phyloP scores from a whole-genome alignment of 1,140 invertebrate genomes.

The Amphibalanus amphitrite region DNA sequence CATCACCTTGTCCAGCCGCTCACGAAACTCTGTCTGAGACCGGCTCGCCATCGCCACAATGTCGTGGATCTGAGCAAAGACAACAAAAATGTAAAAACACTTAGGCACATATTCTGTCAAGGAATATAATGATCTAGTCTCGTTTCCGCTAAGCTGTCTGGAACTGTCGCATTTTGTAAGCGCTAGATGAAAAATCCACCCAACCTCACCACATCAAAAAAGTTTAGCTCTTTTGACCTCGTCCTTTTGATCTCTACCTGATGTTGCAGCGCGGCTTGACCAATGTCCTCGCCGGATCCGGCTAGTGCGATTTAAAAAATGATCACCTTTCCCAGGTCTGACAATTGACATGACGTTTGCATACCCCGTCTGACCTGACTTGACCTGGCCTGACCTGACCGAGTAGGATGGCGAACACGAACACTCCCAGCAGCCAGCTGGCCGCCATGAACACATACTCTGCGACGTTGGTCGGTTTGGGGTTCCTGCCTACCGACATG shows the following conservation, averaged over 20 bases:
- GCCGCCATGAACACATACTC: conserved; percentile 89
- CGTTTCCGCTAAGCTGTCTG: no score
- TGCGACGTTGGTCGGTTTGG: conserved; percentile 63
- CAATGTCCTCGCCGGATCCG: not conserved
- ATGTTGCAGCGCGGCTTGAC: not conserved
- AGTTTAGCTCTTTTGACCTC: no score
- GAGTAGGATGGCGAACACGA: conserved; percentile 83
- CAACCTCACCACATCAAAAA: not conserved
- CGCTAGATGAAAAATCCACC: no score
- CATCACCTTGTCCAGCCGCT: conserved; percentile 53
- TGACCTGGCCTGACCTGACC: conserved; percentile 45
- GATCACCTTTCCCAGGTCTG: no score
- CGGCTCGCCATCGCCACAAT: conserved; percentile 78
- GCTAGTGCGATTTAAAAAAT: no score
- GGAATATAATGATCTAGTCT: no score
- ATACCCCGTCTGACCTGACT: not conserved
- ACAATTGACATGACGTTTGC: no score
- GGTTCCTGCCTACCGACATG: conserved; percentile 89
- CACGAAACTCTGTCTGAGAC: conserved; percentile 61
- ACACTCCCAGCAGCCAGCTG: conserved; percentile 87
- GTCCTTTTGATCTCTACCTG: no score
- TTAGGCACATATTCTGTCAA: no score
- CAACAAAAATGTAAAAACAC: no score
- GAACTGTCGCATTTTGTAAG: no score
- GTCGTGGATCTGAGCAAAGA: conserved; percentile 48